These are phyloP conservation scores for Smithornis capensis DNA, from an alignment of 2,113 vertebrate species.

Conservation along the genomic window DNA sequence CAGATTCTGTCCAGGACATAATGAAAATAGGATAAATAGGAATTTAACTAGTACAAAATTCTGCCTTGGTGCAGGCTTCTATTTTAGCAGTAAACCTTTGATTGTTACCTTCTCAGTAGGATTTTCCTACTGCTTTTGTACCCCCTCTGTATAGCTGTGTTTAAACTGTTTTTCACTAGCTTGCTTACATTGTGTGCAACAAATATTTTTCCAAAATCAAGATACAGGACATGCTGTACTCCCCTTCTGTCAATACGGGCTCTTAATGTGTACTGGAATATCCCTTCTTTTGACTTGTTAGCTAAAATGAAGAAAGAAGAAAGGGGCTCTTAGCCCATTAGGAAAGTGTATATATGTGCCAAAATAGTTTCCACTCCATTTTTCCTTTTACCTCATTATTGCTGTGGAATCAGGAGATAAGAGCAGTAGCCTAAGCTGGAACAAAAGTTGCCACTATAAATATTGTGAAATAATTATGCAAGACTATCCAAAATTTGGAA, in stretches of 20 bases:
- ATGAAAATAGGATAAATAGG: neutral
- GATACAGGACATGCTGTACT: neutral
- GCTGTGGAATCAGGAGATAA: conserved; percentile 27
- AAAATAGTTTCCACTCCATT: neutral
- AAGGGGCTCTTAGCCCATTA: neutral
- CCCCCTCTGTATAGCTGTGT: neutral
- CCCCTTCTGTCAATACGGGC: neutral
- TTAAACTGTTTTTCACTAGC: neutral
- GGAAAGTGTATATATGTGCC: neutral
- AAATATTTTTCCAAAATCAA: neutral
- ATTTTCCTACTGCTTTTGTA: neutral
- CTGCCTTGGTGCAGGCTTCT: neutral
- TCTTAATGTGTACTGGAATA: neutral
- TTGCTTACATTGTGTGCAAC: neutral
- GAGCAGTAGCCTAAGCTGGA: neutral
- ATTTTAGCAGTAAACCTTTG: neutral
- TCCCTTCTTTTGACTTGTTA: neutral
- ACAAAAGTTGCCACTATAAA: conserved; percentile 47
- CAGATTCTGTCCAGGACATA: neutral
- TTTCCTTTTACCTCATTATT: conserved; percentile 23
- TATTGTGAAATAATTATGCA: conserved; percentile 63
- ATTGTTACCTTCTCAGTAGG: neutral
- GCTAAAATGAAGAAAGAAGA: neutral
- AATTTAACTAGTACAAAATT: neutral
- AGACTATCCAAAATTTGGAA: conserved; percentile 49